Conservation (phyloP, 2,113 vertebrate species). For the Lates calcarifer region DNA sequence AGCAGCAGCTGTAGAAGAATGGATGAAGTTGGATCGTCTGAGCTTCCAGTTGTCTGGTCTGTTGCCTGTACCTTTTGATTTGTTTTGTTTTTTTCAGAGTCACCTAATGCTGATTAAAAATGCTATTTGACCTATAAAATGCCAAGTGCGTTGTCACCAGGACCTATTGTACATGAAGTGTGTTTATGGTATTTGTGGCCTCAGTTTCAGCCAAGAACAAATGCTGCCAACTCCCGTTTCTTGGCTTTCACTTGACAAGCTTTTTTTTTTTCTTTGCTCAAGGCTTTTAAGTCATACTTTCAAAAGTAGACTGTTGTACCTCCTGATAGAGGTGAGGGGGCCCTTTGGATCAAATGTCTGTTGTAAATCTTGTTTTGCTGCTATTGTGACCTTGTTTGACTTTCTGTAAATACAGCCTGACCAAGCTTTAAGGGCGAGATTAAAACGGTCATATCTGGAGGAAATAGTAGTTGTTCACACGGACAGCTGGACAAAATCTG, state of each 20-base stretch:
- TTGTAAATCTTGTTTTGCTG: conserved; percentile 25
- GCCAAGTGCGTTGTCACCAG: neutral
- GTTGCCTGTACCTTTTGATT: neutral
- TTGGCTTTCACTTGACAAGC: conserved; percentile 50
- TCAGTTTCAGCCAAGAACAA: conserved; percentile 44
- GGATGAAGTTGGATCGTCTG: neutral
- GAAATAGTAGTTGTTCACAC: neutral
- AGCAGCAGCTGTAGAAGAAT: neutral
- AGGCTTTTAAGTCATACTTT: conserved; percentile 46
- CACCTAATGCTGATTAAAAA: conserved; percentile 38
- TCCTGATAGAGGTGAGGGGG: conserved; percentile 13
- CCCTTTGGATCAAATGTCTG: conserved; percentile 15
- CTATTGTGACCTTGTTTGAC: conserved; percentile 29
- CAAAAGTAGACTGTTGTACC: neutral
- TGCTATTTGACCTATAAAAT: conserved; percentile 21
- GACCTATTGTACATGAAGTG: conserved; percentile 35
- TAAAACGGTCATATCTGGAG: neutral
- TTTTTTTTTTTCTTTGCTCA: conserved; percentile 28
- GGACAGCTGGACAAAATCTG: neutral
- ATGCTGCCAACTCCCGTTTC: conserved; percentile 46
- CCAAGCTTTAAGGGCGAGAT: conserved; percentile 25
- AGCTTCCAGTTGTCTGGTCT: neutral
- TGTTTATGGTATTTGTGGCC: conserved; percentile 47
- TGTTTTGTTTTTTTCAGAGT: neutral
- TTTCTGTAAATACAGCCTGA: conserved; percentile 10